Conservation (phyloP, 2,797 vertebrate genomes). For the Xyrichtys novacula region DNA sequence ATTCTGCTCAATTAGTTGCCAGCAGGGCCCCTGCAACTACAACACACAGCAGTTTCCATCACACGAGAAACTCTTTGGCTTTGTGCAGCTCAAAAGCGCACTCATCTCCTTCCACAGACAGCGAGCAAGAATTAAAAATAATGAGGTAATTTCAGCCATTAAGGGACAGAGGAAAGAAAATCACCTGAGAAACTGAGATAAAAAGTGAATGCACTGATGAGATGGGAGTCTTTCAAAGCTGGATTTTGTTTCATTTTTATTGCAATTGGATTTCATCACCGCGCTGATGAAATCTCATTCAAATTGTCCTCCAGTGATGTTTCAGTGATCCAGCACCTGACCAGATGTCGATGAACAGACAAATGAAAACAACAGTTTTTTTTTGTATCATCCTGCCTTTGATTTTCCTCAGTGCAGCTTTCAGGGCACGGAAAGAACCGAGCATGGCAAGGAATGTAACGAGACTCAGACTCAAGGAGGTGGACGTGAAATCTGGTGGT, state of each 20-base stretch:
- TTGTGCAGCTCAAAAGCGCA: conserved; percentile 3
- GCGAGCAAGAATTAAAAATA: conserved; percentile 52
- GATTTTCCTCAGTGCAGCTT: conserved; percentile 26
- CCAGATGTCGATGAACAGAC: conserved; percentile 52
- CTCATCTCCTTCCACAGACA: conserved; percentile 29
- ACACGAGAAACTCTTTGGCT: conserved; percentile 28
- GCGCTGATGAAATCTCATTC: conserved; percentile 58
- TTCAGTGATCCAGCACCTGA: conserved; percentile 54
- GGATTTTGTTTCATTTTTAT: conserved; percentile 62
- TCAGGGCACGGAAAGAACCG: neutral
- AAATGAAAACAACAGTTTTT: conserved; percentile 37
- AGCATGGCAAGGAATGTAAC: neutral
- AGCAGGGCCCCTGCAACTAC: conserved; percentile 6
- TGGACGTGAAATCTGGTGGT: neutral
- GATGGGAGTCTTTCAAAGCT: conserved; percentile 43
- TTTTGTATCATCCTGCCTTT: conserved; percentile 35
- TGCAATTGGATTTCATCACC: conserved; percentile 72
- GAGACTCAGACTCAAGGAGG: neutral
- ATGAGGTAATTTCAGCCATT: conserved; percentile 50
- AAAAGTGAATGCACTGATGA: conserved; percentile 33
- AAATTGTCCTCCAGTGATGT: conserved; percentile 61
- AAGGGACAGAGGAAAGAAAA: conserved; percentile 15
- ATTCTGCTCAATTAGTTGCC: conserved; percentile 43
- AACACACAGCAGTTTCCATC: conserved; percentile 33
- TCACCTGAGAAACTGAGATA: conserved; percentile 27